phyloP scores from a whole-genome alignment of 1,140 invertebrate genomes.

The Maniola jurtina region DNA sequence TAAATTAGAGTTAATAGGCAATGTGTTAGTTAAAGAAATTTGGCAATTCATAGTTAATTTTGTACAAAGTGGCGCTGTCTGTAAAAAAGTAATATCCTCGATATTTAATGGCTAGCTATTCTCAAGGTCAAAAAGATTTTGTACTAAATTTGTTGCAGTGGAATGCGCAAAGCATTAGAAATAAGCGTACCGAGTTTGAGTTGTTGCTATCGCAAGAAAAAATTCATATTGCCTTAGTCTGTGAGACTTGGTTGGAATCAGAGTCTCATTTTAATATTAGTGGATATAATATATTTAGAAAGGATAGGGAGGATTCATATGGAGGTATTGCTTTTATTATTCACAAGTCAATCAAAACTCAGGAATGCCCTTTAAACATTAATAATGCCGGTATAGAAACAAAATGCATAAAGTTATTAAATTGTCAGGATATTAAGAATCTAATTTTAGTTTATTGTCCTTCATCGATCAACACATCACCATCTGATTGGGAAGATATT shows the following conservation, averaged over 20 bases:
- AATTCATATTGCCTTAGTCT: constrained; percentile 23
- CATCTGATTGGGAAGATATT: constrained; percentile 22
- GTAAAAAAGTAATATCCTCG: too few species aligned
- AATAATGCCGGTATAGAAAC: constrained; percentile 17
- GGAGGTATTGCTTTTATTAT: constrained; percentile 24
- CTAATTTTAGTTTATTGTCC: constrained; percentile 26
- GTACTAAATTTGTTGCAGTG: constrained; percentile 22
- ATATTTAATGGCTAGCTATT: not conserved
- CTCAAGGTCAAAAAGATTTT: not conserved
- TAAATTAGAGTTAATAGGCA: constrained; percentile 8
- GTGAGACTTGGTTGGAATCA: constrained; percentile 27
- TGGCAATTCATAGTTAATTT: constrained; percentile 2
- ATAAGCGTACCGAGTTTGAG: constrained; percentile 17
- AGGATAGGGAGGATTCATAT: constrained; percentile 23
- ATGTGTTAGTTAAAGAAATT: constrained; percentile 12
- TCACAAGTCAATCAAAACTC: constrained; percentile 27
- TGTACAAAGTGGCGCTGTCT: not conserved
- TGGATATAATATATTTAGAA: constrained; percentile 25
- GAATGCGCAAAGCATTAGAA: constrained; percentile 26
- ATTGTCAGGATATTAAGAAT: constrained; percentile 23
- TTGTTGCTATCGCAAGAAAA: constrained; percentile 15
- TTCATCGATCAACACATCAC: constrained; percentile 8
- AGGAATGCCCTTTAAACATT: not conserved
- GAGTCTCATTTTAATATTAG: constrained; percentile 12
- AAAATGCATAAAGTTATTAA: constrained; percentile 15